Percentiles rank a stretch among this genome's conserved stretches.
phyloP scores from a whole-genome alignment of 2,113 vertebrate genomes.

The Trochalopteron elliotii region DNA sequence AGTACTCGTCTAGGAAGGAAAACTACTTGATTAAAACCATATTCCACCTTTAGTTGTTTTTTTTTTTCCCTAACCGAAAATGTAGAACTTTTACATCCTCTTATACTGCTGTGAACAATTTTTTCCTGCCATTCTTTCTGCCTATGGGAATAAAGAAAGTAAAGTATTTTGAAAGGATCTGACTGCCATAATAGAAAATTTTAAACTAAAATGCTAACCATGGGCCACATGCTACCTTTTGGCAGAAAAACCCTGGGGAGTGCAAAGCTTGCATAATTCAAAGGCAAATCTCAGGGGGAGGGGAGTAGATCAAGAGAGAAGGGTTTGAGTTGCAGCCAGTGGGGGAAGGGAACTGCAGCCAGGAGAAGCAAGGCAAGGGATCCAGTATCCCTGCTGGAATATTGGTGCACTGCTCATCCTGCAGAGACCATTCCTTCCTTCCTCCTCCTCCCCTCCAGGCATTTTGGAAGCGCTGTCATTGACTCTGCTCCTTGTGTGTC shows the following conservation, averaged over 20 bases:
- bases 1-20: constrained; percentile 67
- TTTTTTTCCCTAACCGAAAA: constrained; percentile 18
- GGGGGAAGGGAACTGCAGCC: constrained; percentile 33
- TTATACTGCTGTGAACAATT: constrained; percentile 60
- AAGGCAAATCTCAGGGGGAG: constrained; percentile 35
- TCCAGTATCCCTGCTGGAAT: not conserved
- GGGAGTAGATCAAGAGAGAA: constrained; percentile 13
- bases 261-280: constrained; percentile 58
- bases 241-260: constrained; percentile 57
- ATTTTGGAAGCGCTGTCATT: not conserved
- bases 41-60: constrained; percentile 17
- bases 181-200: constrained; percentile 55
- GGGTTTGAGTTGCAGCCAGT: not conserved
- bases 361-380: not conserved
- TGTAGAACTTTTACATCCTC: constrained; percentile 50
- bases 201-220: constrained; percentile 61
- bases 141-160: constrained; percentile 62
- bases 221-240: constrained; percentile 67
- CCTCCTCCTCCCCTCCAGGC: not conserved
- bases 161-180: constrained; percentile 62
- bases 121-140: constrained; percentile 61
- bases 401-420: not conserved
- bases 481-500: not conserved
- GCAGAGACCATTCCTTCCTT: not conserved
- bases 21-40: constrained; percentile 69